Base-by-base conservation (phyloP, 1,140 invertebrate genomes). In the Cotesia glomerata region DNA sequence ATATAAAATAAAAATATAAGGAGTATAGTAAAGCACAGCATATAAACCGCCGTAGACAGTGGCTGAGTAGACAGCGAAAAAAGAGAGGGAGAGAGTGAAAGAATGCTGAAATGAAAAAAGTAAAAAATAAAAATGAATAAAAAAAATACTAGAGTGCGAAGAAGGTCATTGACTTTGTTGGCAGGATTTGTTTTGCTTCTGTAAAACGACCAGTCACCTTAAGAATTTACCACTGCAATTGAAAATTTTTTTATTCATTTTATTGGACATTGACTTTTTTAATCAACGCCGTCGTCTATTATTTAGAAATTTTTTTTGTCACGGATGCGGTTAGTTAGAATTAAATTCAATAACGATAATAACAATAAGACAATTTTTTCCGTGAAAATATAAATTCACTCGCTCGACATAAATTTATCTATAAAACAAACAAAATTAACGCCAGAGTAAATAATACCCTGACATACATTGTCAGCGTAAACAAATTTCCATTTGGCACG, bases 101-200 rank as follows among this genome's bases (percentile, higher is more conserved):
- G 52, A 56, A 18, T 14, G 52, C 13, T 18, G 52, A 16, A 56
- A 18, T 56, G 13, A 56, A 56, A 18, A 18, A 14, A 18, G 0
- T 13, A 18, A 7, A 36, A 13, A 34, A 13, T 9, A 26, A 18
- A 34, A 18, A 26, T 18, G 7, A 35, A 62, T 8, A 35, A 62
- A 35, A 62, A n/a, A 36, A 26, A 16, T 62, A 36, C 5, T 26
- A 34, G 59, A 62, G 59, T 35, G 34, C 34, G 32, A 35, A 34
- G 34, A 62, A 62, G 59, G 59, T 62, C 59, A 26, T 62, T 62
- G 59, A 62, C 59, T 62, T 58, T 36, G 59, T 62, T 62, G 35
- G 59, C 35, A 62, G 59, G 35, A 62, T 34, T 62, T 62, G 35
- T 62, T 62, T 62, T 62, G 32, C 35, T 62, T 62, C 32, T 54